Conservation (phyloP, 2,888 invertebrate genomes). For the Lamproptera curius region DNA sequence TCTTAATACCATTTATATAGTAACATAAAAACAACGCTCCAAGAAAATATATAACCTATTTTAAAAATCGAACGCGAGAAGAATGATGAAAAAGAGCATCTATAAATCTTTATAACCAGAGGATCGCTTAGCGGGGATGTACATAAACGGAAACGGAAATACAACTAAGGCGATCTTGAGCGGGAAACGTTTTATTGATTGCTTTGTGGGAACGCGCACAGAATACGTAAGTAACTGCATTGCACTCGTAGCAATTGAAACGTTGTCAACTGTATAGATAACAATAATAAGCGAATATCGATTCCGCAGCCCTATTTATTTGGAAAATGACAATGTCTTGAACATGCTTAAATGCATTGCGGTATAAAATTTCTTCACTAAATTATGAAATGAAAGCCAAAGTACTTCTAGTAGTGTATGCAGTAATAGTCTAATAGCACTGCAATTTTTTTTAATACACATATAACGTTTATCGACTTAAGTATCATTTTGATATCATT, state of each 20-base stretch:
- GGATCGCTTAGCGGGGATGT: not conserved
- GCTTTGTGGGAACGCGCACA: slow-evolving; percentile 4
- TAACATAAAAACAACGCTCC: too few relatives aligned
- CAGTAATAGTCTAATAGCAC: too few relatives aligned
- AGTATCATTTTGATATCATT: too few relatives aligned
- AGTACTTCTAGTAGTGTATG: too few relatives aligned
- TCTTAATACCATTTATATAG: too few relatives aligned
- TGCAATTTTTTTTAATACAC: too few relatives aligned
- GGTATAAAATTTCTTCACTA: too few relatives aligned
- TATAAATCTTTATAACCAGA: slow-evolving; percentile 4
- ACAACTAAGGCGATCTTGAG: slow-evolving; percentile 12
- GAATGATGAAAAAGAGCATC: not conserved
- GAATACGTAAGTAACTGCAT: slow-evolving; percentile 13
- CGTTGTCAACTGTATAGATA: not conserved
- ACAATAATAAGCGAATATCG: not conserved
- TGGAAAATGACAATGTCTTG: too few relatives aligned
- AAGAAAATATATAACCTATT: slow-evolving; percentile 2
- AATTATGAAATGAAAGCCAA: too few relatives aligned
- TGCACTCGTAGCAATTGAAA: not conserved
- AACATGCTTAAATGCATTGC: too few relatives aligned
- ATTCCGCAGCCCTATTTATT: not conserved
- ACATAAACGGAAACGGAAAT: slow-evolving; percentile 6
- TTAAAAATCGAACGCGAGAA: slow-evolving; percentile 3
- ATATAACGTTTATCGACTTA: too few relatives aligned
- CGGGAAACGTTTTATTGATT: slow-evolving; percentile 7